phyloP scores from a whole-genome alignment of 53 echinoderm and acorn worm species.

The Stichopus horrens region DNA sequence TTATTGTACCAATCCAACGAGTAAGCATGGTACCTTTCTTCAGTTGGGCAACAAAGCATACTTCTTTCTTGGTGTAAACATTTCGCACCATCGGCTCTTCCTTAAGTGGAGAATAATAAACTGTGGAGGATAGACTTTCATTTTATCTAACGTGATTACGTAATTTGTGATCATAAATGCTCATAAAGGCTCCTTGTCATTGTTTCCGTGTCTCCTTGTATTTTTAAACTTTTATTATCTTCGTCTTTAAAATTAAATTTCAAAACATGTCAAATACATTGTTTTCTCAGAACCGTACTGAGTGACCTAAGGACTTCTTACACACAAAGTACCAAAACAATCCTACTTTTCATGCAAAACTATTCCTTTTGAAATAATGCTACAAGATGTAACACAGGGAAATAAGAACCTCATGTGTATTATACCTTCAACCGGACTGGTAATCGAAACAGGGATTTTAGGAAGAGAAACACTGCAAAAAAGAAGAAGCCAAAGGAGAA shows the following conservation, averaged over 20 bases:
- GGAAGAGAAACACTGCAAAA: not conserved
- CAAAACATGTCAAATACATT: too few relatives aligned
- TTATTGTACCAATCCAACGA: not conserved
- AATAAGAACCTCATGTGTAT: not conserved
- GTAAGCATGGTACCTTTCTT: not conserved
- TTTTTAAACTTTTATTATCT: too few relatives aligned
- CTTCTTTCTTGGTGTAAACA: not conserved
- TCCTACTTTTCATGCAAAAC: not conserved
- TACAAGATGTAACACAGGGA: not conserved
- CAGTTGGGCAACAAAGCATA: slow-evolving; percentile 3
- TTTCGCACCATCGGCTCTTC: not conserved
- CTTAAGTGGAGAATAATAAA: not conserved
- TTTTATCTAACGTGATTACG: too few relatives aligned
- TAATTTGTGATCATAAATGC: too few relatives aligned
- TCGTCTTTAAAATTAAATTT: too few relatives aligned
- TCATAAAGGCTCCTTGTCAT: too few relatives aligned
- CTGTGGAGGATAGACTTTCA: not conserved
- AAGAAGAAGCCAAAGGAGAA: not conserved
- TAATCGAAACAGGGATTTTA: not conserved
- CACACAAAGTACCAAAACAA: not conserved
- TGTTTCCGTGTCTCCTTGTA: too few relatives aligned
- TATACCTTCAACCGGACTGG: not conserved
- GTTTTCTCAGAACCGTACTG: not conserved
- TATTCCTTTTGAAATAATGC: not conserved
- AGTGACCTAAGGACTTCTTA: not conserved